Evolutionary conservation across 2,888 invertebrate species (phyloP).

Genomic region (Willowsia nigromaculata): DNA sequence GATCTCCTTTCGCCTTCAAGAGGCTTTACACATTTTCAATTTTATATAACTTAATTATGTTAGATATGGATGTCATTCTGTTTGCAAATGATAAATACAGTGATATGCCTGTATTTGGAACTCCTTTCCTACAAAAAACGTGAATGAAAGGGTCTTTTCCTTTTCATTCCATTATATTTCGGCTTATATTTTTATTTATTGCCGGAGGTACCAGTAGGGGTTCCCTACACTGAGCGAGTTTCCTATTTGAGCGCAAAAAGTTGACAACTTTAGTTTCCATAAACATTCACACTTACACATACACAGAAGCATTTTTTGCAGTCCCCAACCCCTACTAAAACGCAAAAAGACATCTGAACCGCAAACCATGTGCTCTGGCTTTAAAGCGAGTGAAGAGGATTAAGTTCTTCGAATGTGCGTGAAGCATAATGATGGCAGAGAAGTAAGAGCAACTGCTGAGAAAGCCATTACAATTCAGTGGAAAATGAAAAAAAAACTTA

Average conservation of each 20-base stretch:
- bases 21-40: neutral
- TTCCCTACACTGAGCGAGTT: slow-evolving; percentile 39
- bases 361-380: slow-evolving; percentile 7
- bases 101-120: slow-evolving; percentile 32
- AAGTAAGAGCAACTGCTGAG: neutral
- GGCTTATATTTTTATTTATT: slow-evolving; percentile 65
- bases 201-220: slow-evolving; percentile 49
- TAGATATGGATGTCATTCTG: slow-evolving; percentile 49
- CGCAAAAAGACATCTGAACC: neutral
- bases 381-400: neutral
- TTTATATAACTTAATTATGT: slow-evolving; percentile 53
- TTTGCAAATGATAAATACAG: slow-evolving; percentile 54
- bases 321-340: neutral
- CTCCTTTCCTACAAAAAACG: neutral
- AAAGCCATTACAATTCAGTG: too few relatives aligned
- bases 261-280: neutral
- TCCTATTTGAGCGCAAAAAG: neutral
- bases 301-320: neutral
- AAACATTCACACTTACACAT: neutral
- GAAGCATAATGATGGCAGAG: neutral
- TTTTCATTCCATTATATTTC: neutral
- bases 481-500: neutral
- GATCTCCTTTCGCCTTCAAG: slow-evolving; percentile 3
- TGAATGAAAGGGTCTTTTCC: slow-evolving; percentile 30
- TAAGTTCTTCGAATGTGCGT: neutral